Conservation (phyloP, 64 coral and sea anemone genomes). For the Astreopora myriophthalma region DNA sequence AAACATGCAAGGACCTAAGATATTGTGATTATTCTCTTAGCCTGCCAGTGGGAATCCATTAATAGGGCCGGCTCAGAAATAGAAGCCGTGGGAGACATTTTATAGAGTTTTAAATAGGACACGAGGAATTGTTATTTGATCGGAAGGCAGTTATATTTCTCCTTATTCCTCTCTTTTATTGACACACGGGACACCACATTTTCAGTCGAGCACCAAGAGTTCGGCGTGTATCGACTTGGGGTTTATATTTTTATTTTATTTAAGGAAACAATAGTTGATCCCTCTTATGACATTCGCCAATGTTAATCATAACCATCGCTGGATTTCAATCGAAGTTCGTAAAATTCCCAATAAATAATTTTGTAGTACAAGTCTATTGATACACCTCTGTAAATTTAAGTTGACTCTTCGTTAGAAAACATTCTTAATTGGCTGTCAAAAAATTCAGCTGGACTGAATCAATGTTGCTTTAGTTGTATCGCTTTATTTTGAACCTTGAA, state of each 20-base stretch:
- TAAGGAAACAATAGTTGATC: neutral
- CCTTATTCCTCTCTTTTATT: neutral
- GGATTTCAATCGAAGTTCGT: neutral
- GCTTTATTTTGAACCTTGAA: constrained; percentile 15
- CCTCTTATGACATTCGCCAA: neutral
- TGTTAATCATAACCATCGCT: neutral
- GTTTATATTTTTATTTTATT: constrained; percentile 13
- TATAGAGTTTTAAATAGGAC: neutral
- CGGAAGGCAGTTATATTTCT: neutral
- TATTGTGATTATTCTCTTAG: neutral
- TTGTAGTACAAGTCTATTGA: neutral
- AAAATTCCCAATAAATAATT: neutral
- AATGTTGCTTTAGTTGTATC: neutral
- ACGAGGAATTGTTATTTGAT: neutral
- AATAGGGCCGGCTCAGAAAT: neutral
- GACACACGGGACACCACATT: neutral
- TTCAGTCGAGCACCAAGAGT: neutral
- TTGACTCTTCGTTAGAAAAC: neutral
- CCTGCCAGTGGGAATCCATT: neutral
- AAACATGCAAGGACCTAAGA: too few species aligned
- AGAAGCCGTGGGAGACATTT: neutral
- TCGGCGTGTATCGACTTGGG: neutral
- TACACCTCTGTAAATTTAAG: constrained; percentile 6
- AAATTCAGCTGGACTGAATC: constrained; percentile 40
- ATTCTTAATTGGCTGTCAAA: neutral